A percentile compares a stretch with the other conserved stretches of the same genome.
These are phyloP conservation scores for Argentina silus DNA, from an alignment of 2,797 vertebrate genomes.

Conservation along the genomic window DNA sequence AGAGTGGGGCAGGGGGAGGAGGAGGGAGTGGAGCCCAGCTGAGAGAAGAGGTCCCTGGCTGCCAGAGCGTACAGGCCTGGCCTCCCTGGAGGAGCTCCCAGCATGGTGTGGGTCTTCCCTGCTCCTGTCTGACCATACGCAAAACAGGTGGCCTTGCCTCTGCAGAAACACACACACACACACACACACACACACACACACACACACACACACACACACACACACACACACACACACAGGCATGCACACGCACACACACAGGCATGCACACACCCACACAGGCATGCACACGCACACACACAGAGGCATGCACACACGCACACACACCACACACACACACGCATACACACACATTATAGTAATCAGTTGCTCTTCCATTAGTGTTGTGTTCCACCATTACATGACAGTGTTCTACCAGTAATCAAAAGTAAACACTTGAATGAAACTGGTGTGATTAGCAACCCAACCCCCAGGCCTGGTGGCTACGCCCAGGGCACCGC, in stretches of 20 bases:
- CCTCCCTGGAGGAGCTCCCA: slow-evolving; percentile 80
- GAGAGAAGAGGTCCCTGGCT: slow-evolving; percentile 85
- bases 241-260: too few relatives aligned
- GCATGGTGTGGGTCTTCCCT: slow-evolving; percentile 94
- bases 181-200: slow-evolving; percentile 16
- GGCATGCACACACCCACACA: not conserved
- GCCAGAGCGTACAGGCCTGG: slow-evolving; percentile 88
- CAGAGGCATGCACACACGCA: too few relatives aligned
- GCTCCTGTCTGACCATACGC: slow-evolving; percentile 93
- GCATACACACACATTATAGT: too few relatives aligned
- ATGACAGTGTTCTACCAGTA: too few relatives aligned
- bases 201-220: not conserved
- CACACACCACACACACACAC: too few relatives aligned
- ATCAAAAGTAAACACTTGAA: too few relatives aligned
- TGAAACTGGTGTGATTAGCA: not conserved
- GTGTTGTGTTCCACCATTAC: too few relatives aligned
- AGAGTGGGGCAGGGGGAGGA: slow-evolving; percentile 46
- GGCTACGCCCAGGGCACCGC: too few relatives aligned
- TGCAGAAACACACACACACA: slow-evolving; percentile 50
- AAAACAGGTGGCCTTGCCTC: slow-evolving; percentile 91
- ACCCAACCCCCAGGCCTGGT: too few relatives aligned
- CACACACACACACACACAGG: not conserved
- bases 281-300: not conserved
- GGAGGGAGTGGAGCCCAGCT: slow-evolving; percentile 61
- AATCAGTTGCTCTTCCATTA: too few relatives aligned